Evolutionary conservation across 1,140 invertebrate genomes (phyloP), one percentile per base, ranked within the genome.

Genomic region (Achroia grisella): DNA sequence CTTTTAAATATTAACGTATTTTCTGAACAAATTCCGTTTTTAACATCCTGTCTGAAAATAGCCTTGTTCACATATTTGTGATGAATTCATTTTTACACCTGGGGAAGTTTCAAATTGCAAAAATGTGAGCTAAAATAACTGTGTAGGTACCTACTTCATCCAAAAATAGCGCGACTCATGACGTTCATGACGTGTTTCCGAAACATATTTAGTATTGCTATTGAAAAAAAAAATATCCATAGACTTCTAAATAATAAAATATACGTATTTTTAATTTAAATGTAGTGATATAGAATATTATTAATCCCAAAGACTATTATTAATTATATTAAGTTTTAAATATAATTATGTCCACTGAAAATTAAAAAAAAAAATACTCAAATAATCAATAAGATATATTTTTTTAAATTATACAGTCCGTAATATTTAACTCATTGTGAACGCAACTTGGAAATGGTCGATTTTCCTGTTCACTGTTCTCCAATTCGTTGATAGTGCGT

Each of bases 381-480:
- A 40, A 44, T 34, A 28, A 30, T 12, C 44, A 36, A 36, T 33
- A 23, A 35, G 40, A 50, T 40, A 69, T 23, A 3, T 23, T 23
- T 23, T 2, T 3, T 23, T 3, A 23, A 23, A 23, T 2, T 2
- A 6, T 6, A 23, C 17, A 50, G 55, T 62, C 9, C 8, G 51
- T 61, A 71, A 66, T 65, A 56, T 44, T 56, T 41, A 47, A 59
- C 54, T 62, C 62, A 61, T 71, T 56, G 53, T 69, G 75, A 81
- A 78, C 78, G 70, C 52, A 71, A 69, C 72, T 76, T 72, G 65
- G 70, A 77, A 83, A 84, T 81, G 74, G 80, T 86, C 80, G 82
- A 83, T 85, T 84, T 86, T 85, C 84, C 84, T 86, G 82, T 86
- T 86, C 78, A 79, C 77, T 65, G 78, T 73, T 79, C 76, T 76